phyloP scores from a whole-genome alignment of 1,140 invertebrate species.

The Subanguina moxae region DNA sequence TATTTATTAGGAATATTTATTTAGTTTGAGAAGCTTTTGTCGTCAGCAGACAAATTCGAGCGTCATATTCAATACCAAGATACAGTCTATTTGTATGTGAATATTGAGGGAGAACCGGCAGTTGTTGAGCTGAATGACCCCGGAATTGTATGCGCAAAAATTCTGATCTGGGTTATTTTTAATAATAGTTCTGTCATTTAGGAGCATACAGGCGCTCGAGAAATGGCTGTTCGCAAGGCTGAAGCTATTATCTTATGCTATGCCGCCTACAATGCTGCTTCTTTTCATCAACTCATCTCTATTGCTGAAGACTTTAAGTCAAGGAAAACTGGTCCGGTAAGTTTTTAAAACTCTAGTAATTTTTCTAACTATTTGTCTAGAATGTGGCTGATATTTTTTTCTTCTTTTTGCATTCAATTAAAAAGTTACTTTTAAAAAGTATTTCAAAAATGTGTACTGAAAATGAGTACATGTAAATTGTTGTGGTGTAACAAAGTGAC shows the following conservation, averaged over 20 bases:
- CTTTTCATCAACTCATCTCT: constrained; percentile 19
- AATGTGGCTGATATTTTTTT: no score
- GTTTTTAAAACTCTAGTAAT: background rate
- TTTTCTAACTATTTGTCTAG: no score
- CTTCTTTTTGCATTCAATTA: no score
- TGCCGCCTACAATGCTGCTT: constrained; percentile 24
- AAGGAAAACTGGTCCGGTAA: constrained; percentile 17
- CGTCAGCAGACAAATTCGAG: constrained; percentile 23
- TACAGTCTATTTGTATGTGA: constrained; percentile 26
- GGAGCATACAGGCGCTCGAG: constrained; percentile 23
- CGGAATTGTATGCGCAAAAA: constrained; percentile 17
- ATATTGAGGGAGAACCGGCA: constrained; percentile 5
- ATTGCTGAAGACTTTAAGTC: constrained; percentile 26
- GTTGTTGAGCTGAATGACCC: constrained; percentile 33
- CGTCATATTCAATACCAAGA: constrained; percentile 33
- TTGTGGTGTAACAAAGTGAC: no score
- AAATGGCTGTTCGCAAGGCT: constrained; percentile 34
- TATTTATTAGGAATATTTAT: background rate
- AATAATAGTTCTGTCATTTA: constrained; percentile 3
- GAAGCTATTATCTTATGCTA: constrained; percentile 31
- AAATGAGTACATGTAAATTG: no score
- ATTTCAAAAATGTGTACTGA: background rate
- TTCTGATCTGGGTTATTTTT: background rate
- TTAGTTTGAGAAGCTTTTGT: constrained; percentile 28
- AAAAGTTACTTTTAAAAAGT: background rate